These are phyloP conservation scores for Antheraea mylitta DNA, from an alignment of 1,140 invertebrate genomes.

Conservation along the genomic window DNA sequence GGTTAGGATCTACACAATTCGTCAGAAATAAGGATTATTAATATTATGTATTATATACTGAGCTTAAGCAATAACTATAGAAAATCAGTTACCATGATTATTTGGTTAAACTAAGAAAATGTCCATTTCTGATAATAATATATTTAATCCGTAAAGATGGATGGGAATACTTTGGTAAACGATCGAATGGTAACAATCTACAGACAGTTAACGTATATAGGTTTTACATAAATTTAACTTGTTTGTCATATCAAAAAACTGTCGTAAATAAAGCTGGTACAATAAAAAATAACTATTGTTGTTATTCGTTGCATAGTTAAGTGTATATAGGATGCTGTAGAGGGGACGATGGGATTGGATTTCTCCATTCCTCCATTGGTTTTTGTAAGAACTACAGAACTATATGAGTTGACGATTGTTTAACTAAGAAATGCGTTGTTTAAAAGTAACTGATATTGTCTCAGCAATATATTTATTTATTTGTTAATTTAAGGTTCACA, in stretches of 20 bases:
- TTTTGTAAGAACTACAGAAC: constrained; percentile 26
- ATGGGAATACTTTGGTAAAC: neutral
- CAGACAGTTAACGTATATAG: neutral
- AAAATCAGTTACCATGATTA: too few relatives aligned
- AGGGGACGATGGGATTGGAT: constrained; percentile 23
- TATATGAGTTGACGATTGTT: constrained; percentile 6
- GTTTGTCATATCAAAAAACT: constrained; percentile 17
- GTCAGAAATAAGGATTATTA: too few relatives aligned
- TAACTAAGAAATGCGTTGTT: neutral
- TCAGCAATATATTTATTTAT: too few relatives aligned
- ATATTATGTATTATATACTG: too few relatives aligned
- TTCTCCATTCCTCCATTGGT: constrained; percentile 39
- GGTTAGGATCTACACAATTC: too few relatives aligned
- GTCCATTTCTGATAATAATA: too few relatives aligned
- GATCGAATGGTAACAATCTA: neutral
- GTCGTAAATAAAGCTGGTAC: constrained; percentile 23
- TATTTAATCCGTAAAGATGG: too few relatives aligned
- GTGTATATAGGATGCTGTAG: constrained; percentile 20
- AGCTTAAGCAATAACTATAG: too few relatives aligned
- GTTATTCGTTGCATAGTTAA: constrained; percentile 24
- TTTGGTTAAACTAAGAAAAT: too few relatives aligned
- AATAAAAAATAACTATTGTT: constrained; percentile 23
- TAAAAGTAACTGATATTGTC: too few relatives aligned
- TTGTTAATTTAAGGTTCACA: too few relatives aligned
- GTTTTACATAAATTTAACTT: neutral